phyloP scores from a whole-genome alignment of 2,113 vertebrate species.

The Polypterus senegalus region DNA sequence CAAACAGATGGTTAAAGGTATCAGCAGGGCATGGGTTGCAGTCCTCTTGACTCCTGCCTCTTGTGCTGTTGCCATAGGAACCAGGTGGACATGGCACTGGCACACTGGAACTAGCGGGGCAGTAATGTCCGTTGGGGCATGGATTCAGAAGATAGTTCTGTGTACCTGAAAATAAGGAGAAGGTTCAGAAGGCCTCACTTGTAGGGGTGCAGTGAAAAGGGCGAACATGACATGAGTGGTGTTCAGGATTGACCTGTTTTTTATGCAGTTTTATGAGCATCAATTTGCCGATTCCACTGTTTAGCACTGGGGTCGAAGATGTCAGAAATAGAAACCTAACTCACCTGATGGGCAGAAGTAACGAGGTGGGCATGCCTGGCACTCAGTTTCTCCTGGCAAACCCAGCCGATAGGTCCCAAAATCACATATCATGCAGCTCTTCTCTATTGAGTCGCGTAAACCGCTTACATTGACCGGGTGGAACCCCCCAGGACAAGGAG shows the following conservation, averaged over 20 bases:
- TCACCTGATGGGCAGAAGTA: slow-evolving; percentile 69
- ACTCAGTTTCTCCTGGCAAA: slow-evolving; percentile 33
- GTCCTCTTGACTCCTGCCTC: slow-evolving; percentile 31
- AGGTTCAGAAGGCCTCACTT: neutral
- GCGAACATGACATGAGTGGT: too few species aligned
- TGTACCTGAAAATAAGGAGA: slow-evolving; percentile 42
- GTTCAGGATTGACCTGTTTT: too few species aligned
- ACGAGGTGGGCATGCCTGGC: slow-evolving; percentile 68
- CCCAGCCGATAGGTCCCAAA: slow-evolving; percentile 54
- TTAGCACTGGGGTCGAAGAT: too few species aligned
- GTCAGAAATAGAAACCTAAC: neutral
- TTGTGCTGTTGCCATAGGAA: slow-evolving; percentile 46
- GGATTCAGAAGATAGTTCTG: slow-evolving; percentile 45
- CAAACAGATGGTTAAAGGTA: slow-evolving; percentile 67
- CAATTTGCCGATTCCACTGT: too few species aligned
- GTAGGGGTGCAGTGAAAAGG: too few species aligned
- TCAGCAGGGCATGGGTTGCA: slow-evolving; percentile 67
- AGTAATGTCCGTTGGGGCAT: slow-evolving; percentile 65
- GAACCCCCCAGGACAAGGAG: slow-evolving; percentile 57
- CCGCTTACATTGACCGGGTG: slow-evolving; percentile 57
- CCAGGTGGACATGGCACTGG: slow-evolving; percentile 67
- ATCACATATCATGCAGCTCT: slow-evolving; percentile 57
- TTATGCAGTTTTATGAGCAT: too few species aligned
- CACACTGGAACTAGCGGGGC: slow-evolving; percentile 42
- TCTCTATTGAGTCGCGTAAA: slow-evolving; percentile 54